A percentile compares a stretch with the other conserved stretches of the same genome.
These are phyloP conservation scores for Aricia artaxerxes DNA, from an alignment of 2,888 invertebrate species.

Conservation along the genomic window DNA sequence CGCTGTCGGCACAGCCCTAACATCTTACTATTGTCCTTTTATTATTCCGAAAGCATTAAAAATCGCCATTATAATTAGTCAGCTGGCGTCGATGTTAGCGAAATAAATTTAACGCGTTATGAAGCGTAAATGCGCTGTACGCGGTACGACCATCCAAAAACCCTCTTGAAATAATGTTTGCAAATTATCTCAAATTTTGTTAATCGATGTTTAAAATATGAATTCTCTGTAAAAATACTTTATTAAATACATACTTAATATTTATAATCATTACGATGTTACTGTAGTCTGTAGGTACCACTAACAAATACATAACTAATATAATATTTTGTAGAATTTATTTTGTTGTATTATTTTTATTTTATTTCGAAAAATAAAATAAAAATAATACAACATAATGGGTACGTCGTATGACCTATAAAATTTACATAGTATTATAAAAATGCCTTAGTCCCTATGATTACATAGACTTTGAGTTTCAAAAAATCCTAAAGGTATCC, in stretches of 20 bases:
- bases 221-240: neutral
- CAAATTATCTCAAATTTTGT: neutral
- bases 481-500: neutral
- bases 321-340: no score
- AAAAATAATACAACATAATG: neutral
- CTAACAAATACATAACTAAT: no score
- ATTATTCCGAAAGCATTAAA: conserved; percentile 15
- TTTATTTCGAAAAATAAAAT: no score
- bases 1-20: conserved; percentile 35
- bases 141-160: neutral
- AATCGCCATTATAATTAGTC: conserved; percentile 22
- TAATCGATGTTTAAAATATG: neutral
- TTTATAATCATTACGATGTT: no score
- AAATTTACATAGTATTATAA: neutral
- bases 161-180: neutral
- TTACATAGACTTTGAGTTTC: neutral
- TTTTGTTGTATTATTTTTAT: no score
- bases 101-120: conserved; percentile 1
- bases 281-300: no score
- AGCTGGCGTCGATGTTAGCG: neutral
- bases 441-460: neutral
- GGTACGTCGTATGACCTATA: neutral
- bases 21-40: conserved; percentile 36
- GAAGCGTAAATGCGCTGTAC: neutral
- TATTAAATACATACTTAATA: no score